Evolutionary conservation across 2,113 vertebrate genomes (phyloP).

Genomic region (Chaetorhynchus papuensis): DNA sequence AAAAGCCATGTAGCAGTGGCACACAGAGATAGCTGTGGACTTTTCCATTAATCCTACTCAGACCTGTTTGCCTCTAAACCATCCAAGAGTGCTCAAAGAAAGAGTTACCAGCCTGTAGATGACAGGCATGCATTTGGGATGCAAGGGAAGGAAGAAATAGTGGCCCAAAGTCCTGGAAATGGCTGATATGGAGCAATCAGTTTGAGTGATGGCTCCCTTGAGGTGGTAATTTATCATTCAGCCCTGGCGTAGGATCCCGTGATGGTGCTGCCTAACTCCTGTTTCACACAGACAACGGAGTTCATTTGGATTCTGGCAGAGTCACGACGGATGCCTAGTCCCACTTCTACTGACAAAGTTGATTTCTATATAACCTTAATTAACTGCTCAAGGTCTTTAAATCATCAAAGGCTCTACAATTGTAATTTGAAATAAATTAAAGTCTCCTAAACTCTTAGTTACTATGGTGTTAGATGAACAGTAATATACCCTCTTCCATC

Average conservation of each 20-base stretch:
- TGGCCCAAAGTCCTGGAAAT: slow-evolving; percentile 80
- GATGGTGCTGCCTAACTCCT: neutral
- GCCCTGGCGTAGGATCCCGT: slow-evolving; percentile 59
- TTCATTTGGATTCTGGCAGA: slow-evolving; percentile 71
- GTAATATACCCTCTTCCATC: neutral
- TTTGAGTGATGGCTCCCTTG: slow-evolving; percentile 81
- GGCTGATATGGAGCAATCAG: slow-evolving; percentile 80
- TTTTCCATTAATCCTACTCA: slow-evolving; percentile 58
- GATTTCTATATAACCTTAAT: slow-evolving; percentile 59
- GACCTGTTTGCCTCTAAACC: slow-evolving; percentile 51
- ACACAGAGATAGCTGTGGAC: slow-evolving; percentile 25
- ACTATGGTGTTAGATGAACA: neutral
- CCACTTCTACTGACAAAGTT: slow-evolving; percentile 32
- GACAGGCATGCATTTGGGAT: slow-evolving; percentile 64
- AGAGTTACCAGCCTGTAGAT: slow-evolving; percentile 52
- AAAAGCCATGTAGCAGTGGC: slow-evolving; percentile 9
- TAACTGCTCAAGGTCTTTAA: slow-evolving; percentile 49
- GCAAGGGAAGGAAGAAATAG: slow-evolving; percentile 67
- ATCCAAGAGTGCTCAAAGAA: slow-evolving; percentile 34
- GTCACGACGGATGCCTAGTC: slow-evolving; percentile 2
- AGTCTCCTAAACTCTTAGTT: slow-evolving; percentile 18
- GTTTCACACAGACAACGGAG: slow-evolving; percentile 44
- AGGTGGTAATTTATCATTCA: slow-evolving; percentile 84
- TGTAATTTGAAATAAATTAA: slow-evolving; percentile 63
- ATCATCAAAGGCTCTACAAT: slow-evolving; percentile 38